A percentile compares a stretch with the other conserved stretches of the same genome.
Conservation (phyloP, 2,888 invertebrate genomes). For the Pammene fasciana region DNA sequence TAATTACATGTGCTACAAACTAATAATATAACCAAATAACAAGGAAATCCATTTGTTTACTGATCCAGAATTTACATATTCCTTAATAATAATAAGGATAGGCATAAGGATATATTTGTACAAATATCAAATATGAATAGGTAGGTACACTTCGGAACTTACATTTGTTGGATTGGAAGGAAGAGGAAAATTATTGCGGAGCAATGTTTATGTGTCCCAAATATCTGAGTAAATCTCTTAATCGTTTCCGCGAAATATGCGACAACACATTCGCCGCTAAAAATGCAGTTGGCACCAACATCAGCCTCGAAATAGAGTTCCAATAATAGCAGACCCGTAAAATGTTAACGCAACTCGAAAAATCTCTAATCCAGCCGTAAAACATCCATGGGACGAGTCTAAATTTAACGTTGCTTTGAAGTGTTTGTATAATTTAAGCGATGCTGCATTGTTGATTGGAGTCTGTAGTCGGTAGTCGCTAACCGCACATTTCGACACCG, state of each 20-base stretch:
- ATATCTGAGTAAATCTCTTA: constrained; percentile 16
- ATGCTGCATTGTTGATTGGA: constrained; percentile 66
- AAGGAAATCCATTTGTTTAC: constrained; percentile 36
- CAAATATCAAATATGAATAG: background rate
- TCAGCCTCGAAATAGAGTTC: constrained; percentile 30
- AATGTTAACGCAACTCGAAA: constrained; percentile 27
- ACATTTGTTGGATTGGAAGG: background rate
- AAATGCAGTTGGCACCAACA: constrained; percentile 36
- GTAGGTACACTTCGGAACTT: background rate
- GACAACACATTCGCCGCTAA: constrained; percentile 7
- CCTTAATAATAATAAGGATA: background rate
- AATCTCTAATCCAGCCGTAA: constrained; percentile 30
- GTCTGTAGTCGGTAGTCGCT: constrained; percentile 49
- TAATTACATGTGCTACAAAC: constrained; percentile 15
- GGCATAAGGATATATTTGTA: constrained; percentile 17
- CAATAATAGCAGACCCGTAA: constrained; percentile 36
- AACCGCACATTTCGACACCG: constrained; percentile 60
- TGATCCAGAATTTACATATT: background rate
- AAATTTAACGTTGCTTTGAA: constrained; percentile 44
- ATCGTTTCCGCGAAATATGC: constrained; percentile 22
- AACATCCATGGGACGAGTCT: constrained; percentile 33
- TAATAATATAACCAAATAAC: constrained; percentile 22
- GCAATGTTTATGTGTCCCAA: constrained; percentile 10
- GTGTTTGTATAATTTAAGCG: constrained; percentile 55
- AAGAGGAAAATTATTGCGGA: background rate